Evolutionary conservation across 2,113 vertebrate species (phyloP), one percentile per base, ranked within the genome.

Genomic region (Sclerurus mexicanus): DNA sequence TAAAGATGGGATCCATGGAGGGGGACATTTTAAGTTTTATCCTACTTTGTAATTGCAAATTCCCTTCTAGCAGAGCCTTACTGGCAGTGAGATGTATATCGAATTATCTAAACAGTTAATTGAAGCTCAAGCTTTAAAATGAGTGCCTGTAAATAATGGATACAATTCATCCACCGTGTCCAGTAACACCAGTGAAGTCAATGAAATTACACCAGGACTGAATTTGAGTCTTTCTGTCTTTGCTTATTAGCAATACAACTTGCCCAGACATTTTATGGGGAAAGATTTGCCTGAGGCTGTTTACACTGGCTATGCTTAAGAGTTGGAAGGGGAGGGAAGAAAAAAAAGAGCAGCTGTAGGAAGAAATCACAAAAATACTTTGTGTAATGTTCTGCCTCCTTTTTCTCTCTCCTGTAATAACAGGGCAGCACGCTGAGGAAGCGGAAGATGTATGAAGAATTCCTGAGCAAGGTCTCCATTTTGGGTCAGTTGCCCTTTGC

Each of bases 401-500:
- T 73, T 91, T 76, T 95, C 42, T 96, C 85, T 96, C 94, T 79
- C 84, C 62, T 87, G 71, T 88, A 67, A 23, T 92, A 95, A 91
- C 97, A 99, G 99, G 99, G 99, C 93, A 99, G 99, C 98, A 99
- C 99, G 0, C 96, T 99, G 97, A 99, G 99, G 85, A 99, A 99
- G 96, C 97, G 99, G 96, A 99, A 99, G 98, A 99, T 99, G 99
- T 99, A 99, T 7, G 99, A 99, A 98, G 99, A 99, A 86, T 99
- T 99, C 96, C 98, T 99, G 56, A 99, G 99, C 98, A 99, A 99
- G 90, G 99, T 99, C 92, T 99, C 99, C 97, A 99, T 99, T 97
- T 98, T 99, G 68, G 99, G 99, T 99, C 95, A 98, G 99, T 98
- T 96, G 92, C 42, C 85, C 56, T 92, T 89, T 62, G 59, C 63